Base-by-base conservation (phyloP, 1,140 invertebrate genomes). In the Formica exsecta region DNA sequence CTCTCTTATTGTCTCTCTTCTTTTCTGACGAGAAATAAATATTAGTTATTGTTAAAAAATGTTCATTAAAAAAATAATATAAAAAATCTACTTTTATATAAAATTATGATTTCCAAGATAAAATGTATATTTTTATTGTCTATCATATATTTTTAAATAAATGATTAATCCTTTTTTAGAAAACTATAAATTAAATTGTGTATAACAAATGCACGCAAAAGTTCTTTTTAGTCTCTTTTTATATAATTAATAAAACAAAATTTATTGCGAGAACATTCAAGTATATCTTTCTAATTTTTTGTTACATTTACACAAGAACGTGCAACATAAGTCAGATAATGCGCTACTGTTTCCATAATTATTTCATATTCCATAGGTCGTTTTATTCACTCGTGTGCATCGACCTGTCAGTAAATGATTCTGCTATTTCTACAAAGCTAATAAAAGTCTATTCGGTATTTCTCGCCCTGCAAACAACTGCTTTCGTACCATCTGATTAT, bases 351-450 rank as follows among this genome's bases (percentile, higher is more conserved):
- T 86, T 74, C 36, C 57, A 32, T 59, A 65, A 74, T 44, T 54
- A 66, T 89, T 85, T 76, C 76, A 61, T 84, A 71, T 87, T 85
- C 86, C 74, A n/a, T 51, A 61, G 80, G 83, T 76, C 74, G 70
- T 25, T 70, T 85, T 87, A 85, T 9, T 92, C 88, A 84, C 88
- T 90, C 89, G 87, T 92, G 92, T 92, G 93, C 91, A 93, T 93
- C 91, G 91, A 88, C 76, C 89, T 77, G 87, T 85, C 92, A 88
- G 90, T 92, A 93, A 93, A 92, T 91, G 86, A 89, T 81, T 86
- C 85, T 88, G 86, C 90, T 86, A 70, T 91, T 87, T 89, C 86
- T 62, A 81, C 87, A 36, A 74, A n/a, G 89, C 87, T 85, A 87
- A 84, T 68, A 89, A 70, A 89, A 41, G 80, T 87, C 76, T 77